Conservation (phyloP, 2,113 vertebrate genomes). For the Ophthalmolycus amberensis region DNA sequence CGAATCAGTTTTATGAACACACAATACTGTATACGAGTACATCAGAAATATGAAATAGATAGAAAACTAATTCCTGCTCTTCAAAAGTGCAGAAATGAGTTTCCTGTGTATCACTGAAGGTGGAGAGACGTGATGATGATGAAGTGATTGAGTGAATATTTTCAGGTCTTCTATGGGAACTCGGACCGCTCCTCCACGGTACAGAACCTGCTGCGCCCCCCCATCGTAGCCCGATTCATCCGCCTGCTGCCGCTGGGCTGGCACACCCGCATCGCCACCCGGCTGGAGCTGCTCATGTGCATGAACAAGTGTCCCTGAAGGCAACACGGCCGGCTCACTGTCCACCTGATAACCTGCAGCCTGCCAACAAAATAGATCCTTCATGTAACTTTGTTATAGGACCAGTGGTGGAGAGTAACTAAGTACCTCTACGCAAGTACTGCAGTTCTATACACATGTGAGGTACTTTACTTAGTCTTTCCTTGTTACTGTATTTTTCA, state of each 20-base stretch:
- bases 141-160: constrained; percentile 64
- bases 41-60: too few species aligned
- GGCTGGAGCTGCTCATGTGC: constrained; percentile 96
- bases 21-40: too few species aligned
- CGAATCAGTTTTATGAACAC: too few species aligned
- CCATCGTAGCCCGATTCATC: constrained; percentile 92
- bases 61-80: too few species aligned
- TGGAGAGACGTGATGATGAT: not conserved
- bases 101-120: not conserved
- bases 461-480: not conserved
- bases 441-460: not conserved
- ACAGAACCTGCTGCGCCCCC: constrained; percentile 95
- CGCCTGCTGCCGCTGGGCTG: constrained; percentile 94
- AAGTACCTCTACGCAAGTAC: not conserved
- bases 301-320: constrained; percentile 89
- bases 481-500: not conserved
- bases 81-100: not conserved
- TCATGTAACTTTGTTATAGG: not conserved
- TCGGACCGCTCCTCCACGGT: constrained; percentile 93
- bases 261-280: constrained; percentile 95
- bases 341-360: constrained; percentile 12
- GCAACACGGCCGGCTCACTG: not conserved
- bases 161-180: constrained; percentile 96
- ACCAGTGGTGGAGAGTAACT: not conserved
- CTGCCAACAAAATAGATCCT: constrained; percentile 27